These are phyloP conservation scores for Dipodomys ordii DNA, from an alignment of 2,113 vertebrate species.

Conservation along the genomic window DNA sequence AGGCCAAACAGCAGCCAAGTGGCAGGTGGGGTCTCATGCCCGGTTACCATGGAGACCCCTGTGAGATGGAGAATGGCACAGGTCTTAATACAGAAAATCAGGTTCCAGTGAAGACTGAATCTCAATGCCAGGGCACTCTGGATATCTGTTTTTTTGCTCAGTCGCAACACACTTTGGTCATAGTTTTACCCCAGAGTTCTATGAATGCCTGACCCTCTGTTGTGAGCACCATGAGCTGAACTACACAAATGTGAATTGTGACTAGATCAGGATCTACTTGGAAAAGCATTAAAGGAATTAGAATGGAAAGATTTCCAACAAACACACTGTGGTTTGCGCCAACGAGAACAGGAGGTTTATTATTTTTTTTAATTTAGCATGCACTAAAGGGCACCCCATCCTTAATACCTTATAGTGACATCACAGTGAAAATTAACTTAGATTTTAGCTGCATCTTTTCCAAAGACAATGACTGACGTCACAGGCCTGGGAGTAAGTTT, in stretches of 20 bases:
- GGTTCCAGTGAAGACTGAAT: neutral
- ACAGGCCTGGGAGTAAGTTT: neutral
- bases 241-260: neutral
- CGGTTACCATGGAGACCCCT: neutral
- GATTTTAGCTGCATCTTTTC: neutral
- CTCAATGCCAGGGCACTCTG: too few relatives aligned
- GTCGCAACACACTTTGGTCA: neutral
- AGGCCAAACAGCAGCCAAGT: neutral
- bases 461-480: neutral
- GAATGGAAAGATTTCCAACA: neutral
- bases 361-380: too few relatives aligned
- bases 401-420: neutral
- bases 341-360: neutral
- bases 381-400: neutral
- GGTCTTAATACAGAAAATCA: neutral
- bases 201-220: neutral
- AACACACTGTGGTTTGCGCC: neutral
- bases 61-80: neutral
- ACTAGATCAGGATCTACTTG: neutral
- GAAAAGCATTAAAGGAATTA: neutral
- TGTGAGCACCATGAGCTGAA: neutral
- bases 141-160: neutral
- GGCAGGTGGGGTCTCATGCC: neutral
- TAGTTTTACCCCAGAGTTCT: neutral
- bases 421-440: neutral